A percentile compares a stretch with the other conserved stretches of the same genome.
Conservation (phyloP, 2,888 invertebrate species). For the Caenorhabditis sp. region DNA sequence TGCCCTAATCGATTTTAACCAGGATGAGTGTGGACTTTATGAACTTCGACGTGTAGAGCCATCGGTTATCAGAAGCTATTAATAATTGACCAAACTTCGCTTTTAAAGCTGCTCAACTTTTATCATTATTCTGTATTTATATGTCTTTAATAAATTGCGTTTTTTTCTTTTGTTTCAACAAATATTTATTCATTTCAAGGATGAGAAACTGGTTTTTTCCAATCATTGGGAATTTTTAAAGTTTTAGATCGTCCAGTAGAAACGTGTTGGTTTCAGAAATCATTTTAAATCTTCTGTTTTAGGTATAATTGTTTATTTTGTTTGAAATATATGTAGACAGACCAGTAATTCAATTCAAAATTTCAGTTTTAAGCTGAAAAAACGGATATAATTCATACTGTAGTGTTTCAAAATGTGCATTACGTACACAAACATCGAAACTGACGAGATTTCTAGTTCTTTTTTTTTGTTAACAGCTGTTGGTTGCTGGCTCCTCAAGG, state of each 20-base stretch:
- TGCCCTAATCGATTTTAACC: constrained; percentile 44
- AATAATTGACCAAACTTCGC: constrained; percentile 4
- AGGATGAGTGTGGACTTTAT: constrained; percentile 51
- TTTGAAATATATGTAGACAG: too few species aligned
- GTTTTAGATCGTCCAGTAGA: too few species aligned
- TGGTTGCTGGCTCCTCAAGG: not conserved
- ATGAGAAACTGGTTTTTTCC: not conserved
- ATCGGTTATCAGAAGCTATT: constrained; percentile 7
- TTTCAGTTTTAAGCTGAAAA: not conserved
- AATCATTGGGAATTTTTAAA: not conserved
- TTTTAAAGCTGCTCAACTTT: not conserved
- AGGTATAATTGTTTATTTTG: too few species aligned
- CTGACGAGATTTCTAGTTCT: constrained; percentile 23
- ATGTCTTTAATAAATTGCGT: constrained; percentile 22
- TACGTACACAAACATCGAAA: constrained; percentile 31
- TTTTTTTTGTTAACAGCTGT: constrained; percentile 12
- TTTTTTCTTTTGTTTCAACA: not conserved
- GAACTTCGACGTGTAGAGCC: constrained; percentile 37
- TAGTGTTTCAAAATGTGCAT: constrained; percentile 35
- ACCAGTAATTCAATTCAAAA: too few species aligned
- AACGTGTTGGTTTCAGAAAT: too few species aligned
- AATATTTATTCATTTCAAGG: not conserved
- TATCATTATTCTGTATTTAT: not conserved
- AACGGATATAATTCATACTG: constrained; percentile 14
- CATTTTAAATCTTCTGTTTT: too few species aligned